Base-by-base conservation (phyloP, 2,888 invertebrate species). In the Ecdyonurus torrentis region DNA sequence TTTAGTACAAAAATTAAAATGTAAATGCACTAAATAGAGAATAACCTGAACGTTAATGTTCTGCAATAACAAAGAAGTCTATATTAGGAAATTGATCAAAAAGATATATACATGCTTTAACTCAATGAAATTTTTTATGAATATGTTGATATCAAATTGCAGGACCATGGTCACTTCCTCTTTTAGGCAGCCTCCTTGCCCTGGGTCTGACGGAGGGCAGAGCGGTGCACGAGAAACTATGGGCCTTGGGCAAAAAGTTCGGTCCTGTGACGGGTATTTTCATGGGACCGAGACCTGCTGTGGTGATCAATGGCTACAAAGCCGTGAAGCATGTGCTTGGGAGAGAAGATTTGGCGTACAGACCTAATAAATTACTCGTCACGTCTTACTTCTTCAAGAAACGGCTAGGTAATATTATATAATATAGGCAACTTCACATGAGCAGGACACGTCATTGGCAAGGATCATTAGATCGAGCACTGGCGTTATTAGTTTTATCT, bases 191-290 rank as follows among this genome's bases (percentile, higher is more conserved):
- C 37, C 37, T 37, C 37, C 37, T 15, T 37, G 37, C 37, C 7
- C 5, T 37, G 7, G 37, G 37, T 15, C 37, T 37, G 7, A 37
- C 15, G 37, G 15, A 37, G 37, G 37, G 7, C 37, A 5, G 7
- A 15, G n/a, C 55, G 15, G 7, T n/a, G 5, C 22, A 20, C 22
- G 55, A 55, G 5, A 7, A 7, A n/a, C 5, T 22, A n/a, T n/a
- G 22, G 5, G 7, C 3, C 5, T n/a, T 55, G 5, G 22, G 15
- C 15, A 20, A 55, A 20, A 20, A 24, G 10, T 59, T 59, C 52
- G 63, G 63, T 10, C 52, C 18, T 10, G 25, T 63, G 1, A 58
- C 59, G 58, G 63, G 63, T 50, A 50, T 63, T 59, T 63, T 59
- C 18, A 19, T 50, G 19, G 63, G 63, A 1, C 52, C 22, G 2